Evolutionary conservation across 2,113 vertebrate species (phyloP), one percentile per base, ranked within the genome.

Genomic region (Peucedramus taeniatus): DNA sequence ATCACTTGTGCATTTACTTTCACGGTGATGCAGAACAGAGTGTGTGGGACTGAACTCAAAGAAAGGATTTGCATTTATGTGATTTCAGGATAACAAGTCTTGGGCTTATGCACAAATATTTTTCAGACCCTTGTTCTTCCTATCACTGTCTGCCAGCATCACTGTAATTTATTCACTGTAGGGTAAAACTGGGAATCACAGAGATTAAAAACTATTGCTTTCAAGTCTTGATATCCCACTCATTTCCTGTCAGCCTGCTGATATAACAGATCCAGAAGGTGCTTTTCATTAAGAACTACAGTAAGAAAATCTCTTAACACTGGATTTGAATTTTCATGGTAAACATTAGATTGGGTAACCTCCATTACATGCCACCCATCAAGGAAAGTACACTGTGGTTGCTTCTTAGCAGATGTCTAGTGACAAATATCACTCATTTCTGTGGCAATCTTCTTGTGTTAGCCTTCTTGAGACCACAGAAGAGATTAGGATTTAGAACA

Each of bases 401-500:
- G 74, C 87, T 39, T 91, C 47, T 92, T 91, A 95, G 79, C 95
- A 97, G 96, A 96, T 97, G 94, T 97, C 81, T 93, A n/a, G 65
- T 88, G 89, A 93, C 91, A 96, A 92, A 93, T 82, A 94, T 87
- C 93, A 85, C 89, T 96, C 77, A 89, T 94, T 93, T 94, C 50
- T 94, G 57, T 61, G 69, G 60, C 90, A 96, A 94, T 97, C 95
- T 92, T 89, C 89, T 91, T 82, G 78, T 92, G 92, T 93, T 95
- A 96, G 87, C 91, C 89, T 96, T 97, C 95, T 86, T 87, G 88
- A 96, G 86, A 93, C 79, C 59, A 83, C 61, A 87, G 88, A 96
- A 82, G 82, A 96, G 96, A 97, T 97, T 97, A 96, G 92, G 95
- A 93, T 97, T 97, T 96, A 95, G 57, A 93, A 80, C 44, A 96